Conservation (phyloP, 53 echinoderm and acorn worm genomes). For the Apostichopus leukothele region DNA sequence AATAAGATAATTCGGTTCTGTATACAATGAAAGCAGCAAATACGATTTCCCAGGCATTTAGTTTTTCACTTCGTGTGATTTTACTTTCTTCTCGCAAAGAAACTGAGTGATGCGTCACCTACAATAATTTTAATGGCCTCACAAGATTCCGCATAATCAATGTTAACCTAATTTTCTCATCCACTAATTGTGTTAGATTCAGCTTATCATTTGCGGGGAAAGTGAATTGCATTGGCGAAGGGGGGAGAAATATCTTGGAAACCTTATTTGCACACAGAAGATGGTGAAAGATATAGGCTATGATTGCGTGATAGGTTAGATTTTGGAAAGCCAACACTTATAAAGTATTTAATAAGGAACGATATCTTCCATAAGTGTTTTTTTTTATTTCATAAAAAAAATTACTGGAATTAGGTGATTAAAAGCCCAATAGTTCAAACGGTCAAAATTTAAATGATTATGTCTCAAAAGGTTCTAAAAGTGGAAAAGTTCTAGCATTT, state of each 20-base stretch:
- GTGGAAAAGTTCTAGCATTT: too few species aligned
- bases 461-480: too few species aligned
- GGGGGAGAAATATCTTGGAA: neutral
- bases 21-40: neutral
- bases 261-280: neutral
- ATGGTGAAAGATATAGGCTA: too few species aligned
- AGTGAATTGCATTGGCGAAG: conserved; percentile 4
- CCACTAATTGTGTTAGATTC: conserved; percentile 25
- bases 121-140: conserved; percentile 36
- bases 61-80: neutral
- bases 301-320: too few species aligned
- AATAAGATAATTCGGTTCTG: too few species aligned
- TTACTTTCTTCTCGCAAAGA: neutral
- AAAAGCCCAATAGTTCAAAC: too few species aligned
- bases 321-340: too few species aligned
- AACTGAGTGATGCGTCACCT: neutral
- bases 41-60: neutral
- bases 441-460: too few species aligned
- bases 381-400: too few species aligned
- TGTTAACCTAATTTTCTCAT: conserved; percentile 32
- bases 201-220: conserved; percentile 35
- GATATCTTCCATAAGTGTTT: too few species aligned
- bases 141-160: conserved; percentile 29
- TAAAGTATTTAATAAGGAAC: too few species aligned
- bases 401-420: too few species aligned